These are phyloP conservation scores for Vicugna pacos DNA, from an alignment of 2,113 vertebrate species.

Conservation along the genomic window DNA sequence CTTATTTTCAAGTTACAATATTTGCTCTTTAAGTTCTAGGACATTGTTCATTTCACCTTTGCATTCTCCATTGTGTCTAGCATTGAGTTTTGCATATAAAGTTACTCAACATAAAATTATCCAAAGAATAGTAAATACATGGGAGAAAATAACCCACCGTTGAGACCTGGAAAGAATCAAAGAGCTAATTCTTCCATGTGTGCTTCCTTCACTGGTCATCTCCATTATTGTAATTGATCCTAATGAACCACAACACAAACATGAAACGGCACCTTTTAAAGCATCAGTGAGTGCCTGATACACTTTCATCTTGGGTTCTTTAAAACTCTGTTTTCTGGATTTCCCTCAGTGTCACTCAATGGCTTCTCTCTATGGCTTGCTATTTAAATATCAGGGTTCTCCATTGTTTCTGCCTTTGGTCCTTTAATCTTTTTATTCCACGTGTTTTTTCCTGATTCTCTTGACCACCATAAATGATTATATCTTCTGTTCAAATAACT, in stretches of 20 bases:
- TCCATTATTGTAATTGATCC: background rate
- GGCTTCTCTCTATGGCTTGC: background rate
- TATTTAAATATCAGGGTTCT: background rate
- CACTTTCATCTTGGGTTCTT: background rate
- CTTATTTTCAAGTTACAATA: background rate
- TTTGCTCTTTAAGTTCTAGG: background rate
- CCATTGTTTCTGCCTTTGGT: background rate
- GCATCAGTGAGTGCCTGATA: background rate
- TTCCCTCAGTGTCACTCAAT: background rate
- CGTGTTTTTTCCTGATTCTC: background rate
- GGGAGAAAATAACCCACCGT: background rate
- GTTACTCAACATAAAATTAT: background rate
- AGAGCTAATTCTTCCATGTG: background rate
- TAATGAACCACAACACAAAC: background rate
- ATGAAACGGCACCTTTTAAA: background rate
- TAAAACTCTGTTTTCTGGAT: background rate
- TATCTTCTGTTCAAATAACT: background rate
- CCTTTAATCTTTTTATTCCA: background rate
- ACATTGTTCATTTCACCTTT: background rate
- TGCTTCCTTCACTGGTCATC: background rate
- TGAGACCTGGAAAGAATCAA: background rate
- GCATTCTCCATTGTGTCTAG: background rate
- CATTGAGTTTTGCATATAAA: background rate
- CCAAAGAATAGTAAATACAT: background rate
- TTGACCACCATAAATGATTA: background rate